These are phyloP conservation scores for Pissodes strobi DNA, from an alignment of 1,140 invertebrate genomes.

Conservation along the genomic window DNA sequence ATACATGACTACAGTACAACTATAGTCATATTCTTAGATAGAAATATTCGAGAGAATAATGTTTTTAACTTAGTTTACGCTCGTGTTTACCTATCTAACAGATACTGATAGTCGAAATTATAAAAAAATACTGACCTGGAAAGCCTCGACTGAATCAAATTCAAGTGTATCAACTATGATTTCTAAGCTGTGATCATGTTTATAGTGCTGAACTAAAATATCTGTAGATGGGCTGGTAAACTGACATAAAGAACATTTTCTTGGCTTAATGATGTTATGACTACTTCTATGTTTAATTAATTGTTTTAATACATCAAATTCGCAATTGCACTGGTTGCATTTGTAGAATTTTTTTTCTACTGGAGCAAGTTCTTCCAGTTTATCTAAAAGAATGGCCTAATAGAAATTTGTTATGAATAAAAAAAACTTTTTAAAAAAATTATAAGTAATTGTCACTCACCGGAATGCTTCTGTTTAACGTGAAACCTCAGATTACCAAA, in stretches of 20 bases:
- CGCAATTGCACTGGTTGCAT: background rate
- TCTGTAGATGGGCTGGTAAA: background rate
- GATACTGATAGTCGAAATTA: background rate
- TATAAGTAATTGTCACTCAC: background rate
- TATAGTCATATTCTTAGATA: no score
- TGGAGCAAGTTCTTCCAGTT: slow-evolving; percentile 6
- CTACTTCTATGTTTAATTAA: background rate
- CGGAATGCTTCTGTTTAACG: slow-evolving; percentile 3
- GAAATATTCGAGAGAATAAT: no score
- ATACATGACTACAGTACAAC: no score
- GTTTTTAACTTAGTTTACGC: no score
- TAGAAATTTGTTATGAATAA: no score
- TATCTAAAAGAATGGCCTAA: slow-evolving; percentile 1
- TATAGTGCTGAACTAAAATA: no score
- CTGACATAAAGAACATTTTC: background rate
- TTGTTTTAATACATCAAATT: slow-evolving; percentile 7
- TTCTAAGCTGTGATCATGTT: no score
- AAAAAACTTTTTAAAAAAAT: no score
- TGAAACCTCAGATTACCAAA: slow-evolving; percentile 6
- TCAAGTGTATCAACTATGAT: no score
- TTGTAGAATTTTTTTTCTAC: background rate
- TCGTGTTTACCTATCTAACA: no score
- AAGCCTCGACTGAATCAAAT: no score
- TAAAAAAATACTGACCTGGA: background rate
- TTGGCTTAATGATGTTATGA: background rate